Percentiles rank a stretch among this genome's conserved stretches.
These are phyloP conservation scores for Eupithecia tripunctaria DNA, from an alignment of 2,888 invertebrate species.

Conservation along the genomic window DNA sequence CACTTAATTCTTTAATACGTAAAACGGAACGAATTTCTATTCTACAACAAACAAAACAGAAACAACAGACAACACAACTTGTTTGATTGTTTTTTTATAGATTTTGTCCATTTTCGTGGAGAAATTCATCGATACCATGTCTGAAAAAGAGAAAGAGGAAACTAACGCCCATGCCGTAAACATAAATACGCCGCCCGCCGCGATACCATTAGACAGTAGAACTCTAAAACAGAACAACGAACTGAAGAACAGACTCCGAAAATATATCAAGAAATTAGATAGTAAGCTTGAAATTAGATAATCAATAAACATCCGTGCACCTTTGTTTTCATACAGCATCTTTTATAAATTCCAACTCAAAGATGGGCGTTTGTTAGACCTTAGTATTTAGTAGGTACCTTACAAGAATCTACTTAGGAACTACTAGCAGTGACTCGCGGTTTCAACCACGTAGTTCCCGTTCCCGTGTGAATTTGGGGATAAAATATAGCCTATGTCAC, in stretches of 20 bases:
- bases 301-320: neutral
- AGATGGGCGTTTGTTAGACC: neutral
- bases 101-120: neutral
- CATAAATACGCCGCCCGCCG: constrained; percentile 54
- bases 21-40: neutral
- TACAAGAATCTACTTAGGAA: neutral
- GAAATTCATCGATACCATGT: constrained; percentile 43
- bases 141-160: constrained; percentile 50
- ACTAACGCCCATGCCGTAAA: constrained; percentile 55
- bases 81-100: no score
- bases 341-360: neutral
- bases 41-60: no score
- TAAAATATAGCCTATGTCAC: no score
- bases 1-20: neutral
- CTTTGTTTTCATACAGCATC: neutral
- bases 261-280: constrained; percentile 80
- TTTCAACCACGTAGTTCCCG: no score
- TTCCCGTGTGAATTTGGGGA: no score
- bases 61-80: neutral
- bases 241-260: constrained; percentile 77
- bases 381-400: no score
- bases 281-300: constrained; percentile 58
- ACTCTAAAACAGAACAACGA: constrained; percentile 67
- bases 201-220: constrained; percentile 55
- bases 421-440: no score